Conservation (phyloP, 2,113 vertebrate genomes). For the Plecotus auritus region DNA sequence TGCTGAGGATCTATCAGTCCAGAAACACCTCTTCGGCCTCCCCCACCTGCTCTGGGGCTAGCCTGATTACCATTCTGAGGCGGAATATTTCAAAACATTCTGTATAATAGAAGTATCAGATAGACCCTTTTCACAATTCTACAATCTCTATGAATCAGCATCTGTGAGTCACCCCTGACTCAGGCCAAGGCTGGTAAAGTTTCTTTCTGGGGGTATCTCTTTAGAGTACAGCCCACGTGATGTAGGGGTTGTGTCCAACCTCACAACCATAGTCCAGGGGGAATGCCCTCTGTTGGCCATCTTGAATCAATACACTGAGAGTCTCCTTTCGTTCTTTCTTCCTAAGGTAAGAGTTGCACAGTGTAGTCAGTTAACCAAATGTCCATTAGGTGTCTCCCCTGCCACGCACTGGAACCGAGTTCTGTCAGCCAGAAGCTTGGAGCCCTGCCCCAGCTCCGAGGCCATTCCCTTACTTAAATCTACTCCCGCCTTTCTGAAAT, state of each 20-base stretch:
- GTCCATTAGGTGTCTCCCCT: conserved; percentile 16
- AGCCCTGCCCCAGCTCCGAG: not conserved
- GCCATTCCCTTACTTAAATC: not conserved
- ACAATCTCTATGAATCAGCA: not conserved
- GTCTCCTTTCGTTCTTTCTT: not conserved
- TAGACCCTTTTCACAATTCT: not conserved
- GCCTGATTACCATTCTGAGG: not conserved
- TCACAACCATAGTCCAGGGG: not conserved
- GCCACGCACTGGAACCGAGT: not conserved
- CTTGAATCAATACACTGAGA: not conserved
- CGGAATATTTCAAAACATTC: not conserved
- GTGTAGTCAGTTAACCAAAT: not conserved
- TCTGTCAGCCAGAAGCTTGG: not conserved
- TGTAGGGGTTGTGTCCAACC: not conserved
- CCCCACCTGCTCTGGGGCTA: not conserved
- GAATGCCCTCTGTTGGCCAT: not conserved
- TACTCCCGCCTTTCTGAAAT: not conserved
- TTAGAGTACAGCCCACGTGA: not conserved
- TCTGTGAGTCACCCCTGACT: not conserved
- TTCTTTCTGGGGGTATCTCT: not conserved
- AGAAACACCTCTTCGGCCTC: not conserved
- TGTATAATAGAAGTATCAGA: not conserved
- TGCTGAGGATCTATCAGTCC: not conserved
- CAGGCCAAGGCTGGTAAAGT: not conserved
- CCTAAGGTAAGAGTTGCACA: not conserved